Base-by-base conservation (phyloP, 2,113 vertebrate species). In the Prunella fulvescens region DNA sequence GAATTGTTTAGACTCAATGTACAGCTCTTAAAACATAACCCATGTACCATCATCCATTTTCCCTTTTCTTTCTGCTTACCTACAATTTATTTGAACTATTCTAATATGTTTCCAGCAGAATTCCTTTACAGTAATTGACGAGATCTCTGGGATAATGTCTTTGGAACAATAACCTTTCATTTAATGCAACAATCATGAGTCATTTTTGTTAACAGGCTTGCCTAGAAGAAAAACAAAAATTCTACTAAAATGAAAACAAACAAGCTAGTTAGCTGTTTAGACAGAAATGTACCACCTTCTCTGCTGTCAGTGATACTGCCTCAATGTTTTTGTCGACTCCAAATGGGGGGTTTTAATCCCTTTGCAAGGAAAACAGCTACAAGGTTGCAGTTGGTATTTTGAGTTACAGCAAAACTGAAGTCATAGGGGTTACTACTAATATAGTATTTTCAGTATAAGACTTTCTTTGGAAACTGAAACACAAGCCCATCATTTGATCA, bases 1-100 rank as follows among this genome's bases (percentile, higher is more conserved):
- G 94, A 96, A 93, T 93, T 95, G 90, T 97, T 96, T 96, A 95
- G 95, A 96, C 57, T 86, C 67, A 92, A 82, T 60, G 50, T 90
- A 88, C 48, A 90, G 96, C 97, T 95, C 94, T 95, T 91, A 92
- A 95, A 96, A 74, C 39, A 93, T 57, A 96, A 84, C 50, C 71
- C 11, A 13, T 37, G 10, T 11, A 58, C 57, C 54, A 61, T 62
- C 48, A 94, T 84, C 71, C 47, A 66, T 92, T 95, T 95, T 83
- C 72, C 26, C 28, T 73, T 64, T 85, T 81, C 77, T 60, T 80
- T 50, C 45, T 88, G 25, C 66, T 92, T 80, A 85, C 84, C 86
- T 87, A 20, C 66, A 71, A 70, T 80, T 89, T 81, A 57, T 95
- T 72, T 92, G 57, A 77, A 56, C 62, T 66, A n/a, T 66, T 77